Percentiles rank a stretch among this genome's conserved stretches.
These are phyloP conservation scores for Aphelinus atriplicis DNA, from an alignment of 1,140 invertebrate species.

Conservation along the genomic window DNA sequence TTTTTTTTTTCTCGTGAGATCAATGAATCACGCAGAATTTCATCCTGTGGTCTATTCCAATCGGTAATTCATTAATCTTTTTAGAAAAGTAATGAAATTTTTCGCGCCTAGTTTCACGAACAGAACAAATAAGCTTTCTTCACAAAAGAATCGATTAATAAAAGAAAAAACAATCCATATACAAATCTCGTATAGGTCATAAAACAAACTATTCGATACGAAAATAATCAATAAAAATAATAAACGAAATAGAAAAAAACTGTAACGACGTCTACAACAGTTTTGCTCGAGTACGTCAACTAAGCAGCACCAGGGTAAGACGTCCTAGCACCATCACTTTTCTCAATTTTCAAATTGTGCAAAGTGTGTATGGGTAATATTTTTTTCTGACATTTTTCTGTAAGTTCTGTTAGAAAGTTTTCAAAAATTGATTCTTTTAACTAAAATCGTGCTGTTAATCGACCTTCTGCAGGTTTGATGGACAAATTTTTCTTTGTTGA, in stretches of 20 bases:
- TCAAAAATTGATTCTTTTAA: no score
- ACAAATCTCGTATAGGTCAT: slow-evolving; percentile 25
- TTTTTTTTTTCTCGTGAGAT: slow-evolving; percentile 45
- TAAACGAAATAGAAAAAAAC: slow-evolving; percentile 10
- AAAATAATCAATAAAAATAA: slow-evolving; percentile 21
- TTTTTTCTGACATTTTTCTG: neutral
- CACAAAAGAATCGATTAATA: slow-evolving; percentile 12
- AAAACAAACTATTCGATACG: slow-evolving; percentile 20
- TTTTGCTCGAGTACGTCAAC: slow-evolving; percentile 11
- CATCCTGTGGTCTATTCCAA: neutral
- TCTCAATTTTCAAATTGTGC: slow-evolving; percentile 9
- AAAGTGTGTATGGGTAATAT: slow-evolving; percentile 13
- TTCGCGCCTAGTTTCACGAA: neutral
- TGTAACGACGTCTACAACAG: slow-evolving; percentile 5
- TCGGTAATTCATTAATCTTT: neutral
- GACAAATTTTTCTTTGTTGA: no score
- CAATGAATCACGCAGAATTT: slow-evolving; percentile 47
- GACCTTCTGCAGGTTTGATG: no score
- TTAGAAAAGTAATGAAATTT: slow-evolving; percentile 26
- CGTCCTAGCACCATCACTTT: slow-evolving; percentile 59
- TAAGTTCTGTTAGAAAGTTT: no score
- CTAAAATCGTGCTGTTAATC: no score
- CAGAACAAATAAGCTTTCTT: slow-evolving; percentile 4
- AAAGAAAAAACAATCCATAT: slow-evolving; percentile 18
- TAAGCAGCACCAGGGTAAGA: slow-evolving; percentile 54